Conservation (phyloP, 2,113 vertebrate species). For the Triplophysa tibetana region DNA sequence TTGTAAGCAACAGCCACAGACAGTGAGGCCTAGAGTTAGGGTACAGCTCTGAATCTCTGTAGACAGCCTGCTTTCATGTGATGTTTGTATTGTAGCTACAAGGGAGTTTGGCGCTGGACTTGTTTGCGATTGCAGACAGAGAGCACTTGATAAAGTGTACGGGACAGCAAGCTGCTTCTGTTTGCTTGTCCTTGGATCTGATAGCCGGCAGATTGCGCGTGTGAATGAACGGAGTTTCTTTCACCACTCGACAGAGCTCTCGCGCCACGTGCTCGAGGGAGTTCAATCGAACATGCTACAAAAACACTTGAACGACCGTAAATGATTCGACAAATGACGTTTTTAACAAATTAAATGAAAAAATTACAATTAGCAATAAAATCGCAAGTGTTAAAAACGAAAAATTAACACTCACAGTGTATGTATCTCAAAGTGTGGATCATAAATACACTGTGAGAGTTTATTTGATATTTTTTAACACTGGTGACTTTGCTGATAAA, state of each 20-base stretch:
- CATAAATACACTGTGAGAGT: too few species aligned
- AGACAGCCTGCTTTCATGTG: constrained; percentile 5
- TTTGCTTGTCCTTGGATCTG: constrained; percentile 81
- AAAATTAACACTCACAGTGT: too few species aligned
- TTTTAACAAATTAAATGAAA: too few species aligned
- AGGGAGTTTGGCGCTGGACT: constrained; percentile 60
- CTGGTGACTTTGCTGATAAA: background rate
- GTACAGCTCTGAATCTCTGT: background rate
- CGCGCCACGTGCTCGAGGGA: background rate
- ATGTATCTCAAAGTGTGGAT: too few species aligned
- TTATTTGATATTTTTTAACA: too few species aligned
- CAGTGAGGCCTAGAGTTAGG: background rate
- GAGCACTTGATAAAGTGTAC: constrained; percentile 74
- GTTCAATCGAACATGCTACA: background rate
- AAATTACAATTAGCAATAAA: background rate
- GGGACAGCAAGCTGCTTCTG: constrained; percentile 65
- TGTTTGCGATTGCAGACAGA: constrained; percentile 70
- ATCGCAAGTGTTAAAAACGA: too few species aligned
- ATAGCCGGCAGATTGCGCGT: constrained; percentile 74
- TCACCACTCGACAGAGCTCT: constrained; percentile 64
- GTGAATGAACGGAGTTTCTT: constrained; percentile 81
- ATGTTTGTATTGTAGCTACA: background rate
- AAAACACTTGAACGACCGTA: background rate
- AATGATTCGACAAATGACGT: background rate
- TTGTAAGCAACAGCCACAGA: background rate